Base-by-base conservation (phyloP, 2,797 vertebrate genomes). In the Karalla daura region DNA sequence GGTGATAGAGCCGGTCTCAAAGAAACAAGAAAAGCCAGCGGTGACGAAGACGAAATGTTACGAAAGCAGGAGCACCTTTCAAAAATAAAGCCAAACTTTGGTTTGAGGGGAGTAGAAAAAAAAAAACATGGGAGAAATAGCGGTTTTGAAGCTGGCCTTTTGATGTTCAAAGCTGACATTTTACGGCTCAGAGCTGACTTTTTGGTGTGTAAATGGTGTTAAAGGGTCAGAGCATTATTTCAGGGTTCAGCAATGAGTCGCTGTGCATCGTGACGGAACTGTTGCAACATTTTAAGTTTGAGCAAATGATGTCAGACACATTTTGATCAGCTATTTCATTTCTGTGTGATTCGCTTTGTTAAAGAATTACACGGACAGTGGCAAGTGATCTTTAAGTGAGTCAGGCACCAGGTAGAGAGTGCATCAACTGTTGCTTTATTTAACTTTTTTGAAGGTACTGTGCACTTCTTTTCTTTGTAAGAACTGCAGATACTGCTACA, bases 141-240 rank as follows among this genome's bases (percentile, higher is more conserved):
- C 4, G 13, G 54, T 69, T n/a, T 55, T 66, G 44, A 74, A 59
- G 54, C 3, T 0, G 41, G 14, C 4, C n/a, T 47, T 81, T 44
- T 61, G 35, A 80, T 63, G 73, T 63, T 83, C 37, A 80, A 86
- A 84, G 80, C 62, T 79, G 85, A 74, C 78, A 83, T 87, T 85
- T 79, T 7, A 21, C 21, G n/a, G 45, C 47, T 60, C 40, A 60
- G 45, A 70, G 59, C 62, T 44, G 79, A 79, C 66, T 59, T 71
- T 76, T 44, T 20, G 33, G 5, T 30, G 60, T 5, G n/a, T 65
- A 65, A 53, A 69, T 37, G 62, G 58, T 39, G 70, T 49, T 18
- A 55, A 78, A 76, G 68, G 71, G 68, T 78, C 68, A 68, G 37
- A 15, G 15, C 21, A 5, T 56, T 64, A 56, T 51, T 59, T 76